These are phyloP conservation scores for Sarcophaga variegata DNA, from an alignment of 2,888 invertebrate genomes.

Conservation along the genomic window DNA sequence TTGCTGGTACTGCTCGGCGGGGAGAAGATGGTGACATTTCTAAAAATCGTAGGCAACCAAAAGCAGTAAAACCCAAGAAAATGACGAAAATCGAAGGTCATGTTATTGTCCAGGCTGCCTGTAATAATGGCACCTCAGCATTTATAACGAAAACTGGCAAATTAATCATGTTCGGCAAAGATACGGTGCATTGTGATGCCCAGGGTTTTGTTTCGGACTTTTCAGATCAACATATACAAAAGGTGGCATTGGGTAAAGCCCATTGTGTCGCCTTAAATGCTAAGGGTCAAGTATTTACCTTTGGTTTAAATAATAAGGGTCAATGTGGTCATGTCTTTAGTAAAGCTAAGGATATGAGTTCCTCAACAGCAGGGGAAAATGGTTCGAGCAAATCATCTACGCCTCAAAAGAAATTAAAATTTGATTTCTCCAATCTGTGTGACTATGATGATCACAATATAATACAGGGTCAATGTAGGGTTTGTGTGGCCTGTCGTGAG, in stretches of 20 bases:
- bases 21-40: slow-evolving; percentile 96
- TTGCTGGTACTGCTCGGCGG: slow-evolving; percentile 91
- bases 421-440: slow-evolving; percentile 80
- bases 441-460: slow-evolving; percentile 84
- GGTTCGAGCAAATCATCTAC: slow-evolving; percentile 70
- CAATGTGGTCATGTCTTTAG: slow-evolving; percentile 95
- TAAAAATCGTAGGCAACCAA: slow-evolving; percentile 91
- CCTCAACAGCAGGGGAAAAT: slow-evolving; percentile 54
- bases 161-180: slow-evolving; percentile 96
- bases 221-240: slow-evolving; percentile 87
- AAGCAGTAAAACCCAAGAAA: slow-evolving; percentile 95
- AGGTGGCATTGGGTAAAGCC: slow-evolving; percentile 96
- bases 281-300: slow-evolving; percentile 95
- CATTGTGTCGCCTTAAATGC: slow-evolving; percentile 95
- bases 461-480: slow-evolving; percentile 81
- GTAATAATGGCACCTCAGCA: slow-evolving; percentile 97
- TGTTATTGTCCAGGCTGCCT: slow-evolving; percentile 91
- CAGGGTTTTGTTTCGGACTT: slow-evolving; percentile 89
- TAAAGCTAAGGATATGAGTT: slow-evolving; percentile 81
- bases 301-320: slow-evolving; percentile 98
- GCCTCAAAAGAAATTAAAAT: slow-evolving; percentile 73
- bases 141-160: slow-evolving; percentile 95
- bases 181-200: slow-evolving; percentile 92
- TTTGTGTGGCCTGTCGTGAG: slow-evolving; percentile 93
- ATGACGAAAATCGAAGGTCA: slow-evolving; percentile 95